These are phyloP conservation scores for Plotosus lineatus DNA, from an alignment of 2,113 vertebrate species.

Conservation along the genomic window DNA sequence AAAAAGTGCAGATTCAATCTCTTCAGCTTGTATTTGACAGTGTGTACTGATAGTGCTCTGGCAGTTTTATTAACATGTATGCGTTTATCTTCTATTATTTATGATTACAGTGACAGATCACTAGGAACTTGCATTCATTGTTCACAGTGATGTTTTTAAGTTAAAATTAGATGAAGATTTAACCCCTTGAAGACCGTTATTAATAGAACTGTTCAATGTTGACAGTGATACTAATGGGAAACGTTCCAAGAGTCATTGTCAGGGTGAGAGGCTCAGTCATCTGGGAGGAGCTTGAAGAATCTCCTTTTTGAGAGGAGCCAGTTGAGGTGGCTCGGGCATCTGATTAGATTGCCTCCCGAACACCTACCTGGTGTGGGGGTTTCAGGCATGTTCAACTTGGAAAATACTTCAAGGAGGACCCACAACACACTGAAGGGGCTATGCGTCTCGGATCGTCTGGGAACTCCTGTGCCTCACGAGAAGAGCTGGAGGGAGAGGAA, in stretches of 20 bases:
- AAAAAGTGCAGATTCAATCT: constrained; percentile 11
- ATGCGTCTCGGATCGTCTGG: no score
- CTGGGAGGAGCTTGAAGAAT: no score
- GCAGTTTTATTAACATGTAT: constrained; percentile 23
- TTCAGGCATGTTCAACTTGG: no score
- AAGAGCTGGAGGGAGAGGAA: no score
- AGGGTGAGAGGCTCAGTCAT: no score
- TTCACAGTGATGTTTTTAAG: neutral
- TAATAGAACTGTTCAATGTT: neutral
- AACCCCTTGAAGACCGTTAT: neutral
- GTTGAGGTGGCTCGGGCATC: no score
- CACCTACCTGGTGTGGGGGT: no score
- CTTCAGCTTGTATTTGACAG: constrained; percentile 16
- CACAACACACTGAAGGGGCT: no score
- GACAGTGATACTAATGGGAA: neutral
- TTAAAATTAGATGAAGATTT: neutral
- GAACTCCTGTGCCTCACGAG: no score
- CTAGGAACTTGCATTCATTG: neutral
- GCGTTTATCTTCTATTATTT: constrained; percentile 7
- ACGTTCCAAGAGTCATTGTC: neutral
- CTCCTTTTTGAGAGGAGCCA: no score
- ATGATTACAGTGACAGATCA: neutral
- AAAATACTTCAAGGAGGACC: no score
- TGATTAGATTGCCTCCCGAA: no score
- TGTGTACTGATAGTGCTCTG: constrained; percentile 21